phyloP scores from a whole-genome alignment of 2,797 vertebrate genomes.

The Takifugu ocellatus region DNA sequence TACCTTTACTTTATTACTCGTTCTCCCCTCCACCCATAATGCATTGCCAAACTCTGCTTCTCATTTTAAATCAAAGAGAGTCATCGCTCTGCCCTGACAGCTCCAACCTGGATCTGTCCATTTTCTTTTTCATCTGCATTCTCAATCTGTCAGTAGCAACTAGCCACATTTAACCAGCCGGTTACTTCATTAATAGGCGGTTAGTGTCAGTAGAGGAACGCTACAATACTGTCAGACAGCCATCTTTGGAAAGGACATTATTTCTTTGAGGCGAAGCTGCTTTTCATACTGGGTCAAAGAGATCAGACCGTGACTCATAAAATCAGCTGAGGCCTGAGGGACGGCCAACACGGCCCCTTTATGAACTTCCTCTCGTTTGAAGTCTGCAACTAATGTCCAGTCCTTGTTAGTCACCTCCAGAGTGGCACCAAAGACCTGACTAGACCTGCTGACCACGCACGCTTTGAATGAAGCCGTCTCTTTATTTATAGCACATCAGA shows the following conservation, averaged over 20 bases:
- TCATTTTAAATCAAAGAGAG: not conserved
- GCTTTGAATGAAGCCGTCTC: slow-evolving; percentile 9
- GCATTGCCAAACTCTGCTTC: not conserved
- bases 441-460: slow-evolving; percentile 46
- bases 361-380: slow-evolving; percentile 55
- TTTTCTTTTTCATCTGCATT: not conserved
- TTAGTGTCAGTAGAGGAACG: too few relatives aligned
- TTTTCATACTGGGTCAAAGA: slow-evolving; percentile 1
- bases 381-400: slow-evolving; percentile 31
- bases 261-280: not conserved
- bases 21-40: not conserved
- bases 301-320: slow-evolving; percentile 26
- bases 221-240: too few relatives aligned
- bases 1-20: not conserved
- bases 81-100: not conserved
- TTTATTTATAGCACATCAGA: slow-evolving; percentile 50
- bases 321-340: slow-evolving; percentile 18
- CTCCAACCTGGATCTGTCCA: not conserved
- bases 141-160: too few relatives aligned
- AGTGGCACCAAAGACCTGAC: slow-evolving; percentile 12
- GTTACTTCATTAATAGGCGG: too few relatives aligned
- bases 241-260: not conserved
- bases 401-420: slow-evolving; percentile 33
- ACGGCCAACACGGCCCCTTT: slow-evolving; percentile 20
- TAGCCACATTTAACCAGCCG: too few relatives aligned